These are phyloP conservation scores for Halcyon senegalensis DNA, from an alignment of 2,113 vertebrate genomes.

Conservation along the genomic window DNA sequence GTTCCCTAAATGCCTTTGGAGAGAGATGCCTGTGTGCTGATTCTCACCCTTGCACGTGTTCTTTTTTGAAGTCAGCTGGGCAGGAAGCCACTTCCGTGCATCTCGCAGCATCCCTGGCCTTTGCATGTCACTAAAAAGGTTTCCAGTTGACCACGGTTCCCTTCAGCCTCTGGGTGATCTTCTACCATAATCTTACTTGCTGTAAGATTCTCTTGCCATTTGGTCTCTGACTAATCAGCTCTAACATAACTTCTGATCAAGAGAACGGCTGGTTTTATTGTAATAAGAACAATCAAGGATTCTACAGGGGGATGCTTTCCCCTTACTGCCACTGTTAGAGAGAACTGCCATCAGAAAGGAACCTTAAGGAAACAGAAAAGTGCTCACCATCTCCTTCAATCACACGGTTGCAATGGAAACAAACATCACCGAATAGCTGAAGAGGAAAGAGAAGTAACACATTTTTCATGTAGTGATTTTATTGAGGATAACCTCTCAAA, in stretches of 20 bases:
- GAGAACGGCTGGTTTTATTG: background rate
- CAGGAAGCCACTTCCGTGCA: background rate
- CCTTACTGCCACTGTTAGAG: background rate
- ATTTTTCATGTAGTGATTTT: background rate
- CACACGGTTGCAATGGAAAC: slow-evolving; percentile 97
- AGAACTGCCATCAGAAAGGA: background rate
- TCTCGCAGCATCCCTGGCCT: background rate
- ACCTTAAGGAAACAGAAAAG: background rate
- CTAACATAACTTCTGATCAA: background rate
- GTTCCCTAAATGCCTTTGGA: background rate
- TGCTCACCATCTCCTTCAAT: slow-evolving; percentile 97
- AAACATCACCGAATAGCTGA: slow-evolving; percentile 97
- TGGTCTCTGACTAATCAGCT: background rate
- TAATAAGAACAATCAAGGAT: background rate
- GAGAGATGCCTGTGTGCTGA: background rate
- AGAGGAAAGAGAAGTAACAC: background rate
- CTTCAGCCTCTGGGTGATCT: background rate
- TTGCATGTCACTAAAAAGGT: background rate
- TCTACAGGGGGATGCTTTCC: background rate
- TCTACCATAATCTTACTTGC: background rate
- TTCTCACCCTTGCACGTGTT: background rate
- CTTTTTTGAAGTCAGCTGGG: background rate
- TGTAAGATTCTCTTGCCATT: background rate
- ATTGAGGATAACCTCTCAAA: background rate
- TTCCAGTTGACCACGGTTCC: background rate